Percentiles rank a stretch among this genome's conserved stretches.
Evolutionary conservation across 2,797 vertebrate genomes (phyloP).

Genomic region (Lerista edwardsae): DNA sequence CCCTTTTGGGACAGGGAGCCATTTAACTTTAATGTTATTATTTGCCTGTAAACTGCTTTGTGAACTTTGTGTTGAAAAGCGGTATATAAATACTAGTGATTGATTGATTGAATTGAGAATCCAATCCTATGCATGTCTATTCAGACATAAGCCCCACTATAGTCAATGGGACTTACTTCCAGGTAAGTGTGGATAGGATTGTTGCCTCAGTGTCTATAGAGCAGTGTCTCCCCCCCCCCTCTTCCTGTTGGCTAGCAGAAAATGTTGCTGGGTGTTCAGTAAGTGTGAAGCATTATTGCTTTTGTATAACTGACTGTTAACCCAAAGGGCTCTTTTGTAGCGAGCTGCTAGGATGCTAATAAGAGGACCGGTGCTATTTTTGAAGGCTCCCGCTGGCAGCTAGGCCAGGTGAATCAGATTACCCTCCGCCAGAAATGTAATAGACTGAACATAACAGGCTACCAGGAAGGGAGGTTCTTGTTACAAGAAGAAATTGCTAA

Average conservation of each 20-base stretch:
- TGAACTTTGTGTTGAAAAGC: too few relatives aligned
- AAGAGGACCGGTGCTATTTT: background rate
- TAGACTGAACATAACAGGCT: background rate
- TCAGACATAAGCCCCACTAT: too few relatives aligned
- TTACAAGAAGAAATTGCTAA: constrained; percentile 4
- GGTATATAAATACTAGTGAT: too few relatives aligned
- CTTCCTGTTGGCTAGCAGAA: background rate
- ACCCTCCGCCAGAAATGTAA: background rate
- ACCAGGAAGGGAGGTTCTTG: background rate
- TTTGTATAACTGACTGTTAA: background rate
- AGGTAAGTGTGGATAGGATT: too few relatives aligned
- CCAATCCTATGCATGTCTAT: too few relatives aligned
- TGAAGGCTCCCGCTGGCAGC: constrained; percentile 4
- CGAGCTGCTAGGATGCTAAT: constrained; percentile 3
- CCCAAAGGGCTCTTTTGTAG: background rate
- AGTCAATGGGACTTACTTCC: too few relatives aligned
- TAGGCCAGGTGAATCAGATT: constrained; percentile 7
- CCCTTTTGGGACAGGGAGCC: too few relatives aligned
- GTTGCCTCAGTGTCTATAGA: background rate
- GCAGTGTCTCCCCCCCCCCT: too few relatives aligned
- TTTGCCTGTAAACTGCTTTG: too few relatives aligned
- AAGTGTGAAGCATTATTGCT: background rate
- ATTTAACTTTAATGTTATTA: too few relatives aligned
- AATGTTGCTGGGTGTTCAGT: background rate
- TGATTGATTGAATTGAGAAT: too few relatives aligned